These are phyloP conservation scores for Rotaria sp. DNA, from an alignment of 2,888 invertebrate species.

Conservation along the genomic window DNA sequence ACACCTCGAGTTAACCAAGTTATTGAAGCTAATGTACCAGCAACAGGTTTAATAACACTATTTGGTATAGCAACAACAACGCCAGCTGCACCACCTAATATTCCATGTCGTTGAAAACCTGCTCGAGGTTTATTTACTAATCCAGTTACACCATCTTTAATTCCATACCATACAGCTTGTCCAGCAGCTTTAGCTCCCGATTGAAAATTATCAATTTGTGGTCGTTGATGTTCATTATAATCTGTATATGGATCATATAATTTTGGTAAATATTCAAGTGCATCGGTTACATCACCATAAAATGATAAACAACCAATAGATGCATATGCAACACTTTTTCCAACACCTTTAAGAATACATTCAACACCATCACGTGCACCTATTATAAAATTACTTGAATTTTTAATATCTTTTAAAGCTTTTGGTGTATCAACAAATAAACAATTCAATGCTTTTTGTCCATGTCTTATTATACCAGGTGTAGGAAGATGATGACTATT, in stretches of 20 bases:
- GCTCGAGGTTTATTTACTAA: not conserved
- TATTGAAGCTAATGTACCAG: not conserved
- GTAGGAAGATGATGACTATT: not conserved
- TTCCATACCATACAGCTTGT: not conserved
- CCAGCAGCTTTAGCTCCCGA: not conserved
- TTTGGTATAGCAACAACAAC: not conserved
- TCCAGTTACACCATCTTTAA: not conserved
- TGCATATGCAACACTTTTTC: not conserved
- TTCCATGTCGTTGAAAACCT: not conserved
- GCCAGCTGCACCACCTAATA: not conserved
- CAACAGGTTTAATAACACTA: not conserved
- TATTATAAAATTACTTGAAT: not conserved
- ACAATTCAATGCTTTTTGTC: not conserved
- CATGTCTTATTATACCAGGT: not conserved
- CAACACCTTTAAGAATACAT: not conserved
- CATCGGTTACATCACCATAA: not conserved
- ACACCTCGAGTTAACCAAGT: constrained; percentile 15
- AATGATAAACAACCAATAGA: constrained; percentile 7
- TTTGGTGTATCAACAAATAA: not conserved
- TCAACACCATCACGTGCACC: not conserved
- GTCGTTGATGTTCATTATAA: not conserved
- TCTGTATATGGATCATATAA: not conserved
- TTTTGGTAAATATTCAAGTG: not conserved
- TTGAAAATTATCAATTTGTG: not conserved
- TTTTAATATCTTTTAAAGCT: not conserved